Base-by-base conservation (phyloP, 2,888 invertebrate species). In the Rotaria magnacalcarata region DNA sequence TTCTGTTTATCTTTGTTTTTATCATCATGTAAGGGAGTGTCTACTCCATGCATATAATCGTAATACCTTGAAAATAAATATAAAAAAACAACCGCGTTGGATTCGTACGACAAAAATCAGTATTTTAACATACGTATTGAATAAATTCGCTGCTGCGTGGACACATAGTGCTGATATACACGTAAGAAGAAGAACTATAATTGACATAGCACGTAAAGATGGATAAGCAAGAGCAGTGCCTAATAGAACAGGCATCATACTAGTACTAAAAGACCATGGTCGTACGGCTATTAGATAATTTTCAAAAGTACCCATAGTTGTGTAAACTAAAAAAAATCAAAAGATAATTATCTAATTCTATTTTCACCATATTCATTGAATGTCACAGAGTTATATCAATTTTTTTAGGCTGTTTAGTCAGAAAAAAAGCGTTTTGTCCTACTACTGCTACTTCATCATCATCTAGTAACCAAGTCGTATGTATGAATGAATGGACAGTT, bases 101-200 rank as follows among this genome's bases (percentile, higher is more conserved):
- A 11, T 47, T 47, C 47, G 47, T 47, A 8, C 2, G 14, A 50
- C 14, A 10, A 14, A 50, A 50, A 50, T 11, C 14, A 1, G 14
- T 11, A 14, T 58, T n/a, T 58, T 14, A 7, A 67, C 67, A 34
- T 67, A 80, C 0, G 97, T 97, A 91, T 97, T 97, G 47, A 97
- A 96, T 74, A 97, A 94, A 92, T 97, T 97, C 85, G 96, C 97
- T 87, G 97, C 97, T 87, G 96, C 96, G 90, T 97, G 97, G 6
- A 97, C 97, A 1, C 95, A 95, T 87, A 96, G 93, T 43, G 96
- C 94, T 6, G 96, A 96, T 89, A 95, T 93, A 85, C 95, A 92
- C 5, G 96, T 96, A 24, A 96, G 92, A 84, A 96, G 89, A 88
- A 96, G 93, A 10, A 90, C 89, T 52, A 87, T 85, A 0, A 94